Base-by-base conservation (phyloP, 2,888 invertebrate species). In the Dinocampus coccinellae region DNA sequence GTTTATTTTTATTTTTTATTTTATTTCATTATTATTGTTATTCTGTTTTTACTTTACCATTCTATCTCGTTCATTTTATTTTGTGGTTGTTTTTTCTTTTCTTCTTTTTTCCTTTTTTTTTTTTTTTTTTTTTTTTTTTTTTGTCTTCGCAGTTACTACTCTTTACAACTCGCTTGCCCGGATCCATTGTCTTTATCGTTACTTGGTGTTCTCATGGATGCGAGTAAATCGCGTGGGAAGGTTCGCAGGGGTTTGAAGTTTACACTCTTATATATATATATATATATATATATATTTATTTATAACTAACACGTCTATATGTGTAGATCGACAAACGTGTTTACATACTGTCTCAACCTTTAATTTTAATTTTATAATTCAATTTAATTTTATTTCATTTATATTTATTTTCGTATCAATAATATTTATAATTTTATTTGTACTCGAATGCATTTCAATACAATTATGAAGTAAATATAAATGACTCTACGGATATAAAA, bases 221-320 rank as follows among this genome's bases (percentile, higher is more conserved):
- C 72, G 77, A 72, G 75, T 75, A 66, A 72, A 74, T 75, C 78
- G 79, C 86, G 87, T 87, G 87, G 85, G 87, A 87, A 87, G 83
- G 83, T 87, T 87, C 87, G 82, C 86, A 86, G 82, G 82, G 80
- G 81, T 83, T 83, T 82, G 80, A 83, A 84, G 82, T 84, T 84
- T 6, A 9, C 82, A 82, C 79, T 76, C 78, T 77, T 74, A 73
- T 76, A 76, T 73, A 55, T 26, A 24, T 57, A 26, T 22, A 13
- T 29, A 29, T 55, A 24, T 55, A 55, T n/a, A 47, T n/a, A 47
- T 47, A 7, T 47, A 47, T 47, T 39, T n/a, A 39, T 2, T 39
- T 3, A 4, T 11, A n/a, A 2, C 3, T 11, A n/a, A 29, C 7
- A 29, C 7, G 7, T 29, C 7, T 29, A 29, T 7, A 4, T 7